Evolutionary conservation across 2,888 invertebrate species (phyloP), one percentile per base, ranked within the genome.

Genomic region (Scaptomyza flava): DNA sequence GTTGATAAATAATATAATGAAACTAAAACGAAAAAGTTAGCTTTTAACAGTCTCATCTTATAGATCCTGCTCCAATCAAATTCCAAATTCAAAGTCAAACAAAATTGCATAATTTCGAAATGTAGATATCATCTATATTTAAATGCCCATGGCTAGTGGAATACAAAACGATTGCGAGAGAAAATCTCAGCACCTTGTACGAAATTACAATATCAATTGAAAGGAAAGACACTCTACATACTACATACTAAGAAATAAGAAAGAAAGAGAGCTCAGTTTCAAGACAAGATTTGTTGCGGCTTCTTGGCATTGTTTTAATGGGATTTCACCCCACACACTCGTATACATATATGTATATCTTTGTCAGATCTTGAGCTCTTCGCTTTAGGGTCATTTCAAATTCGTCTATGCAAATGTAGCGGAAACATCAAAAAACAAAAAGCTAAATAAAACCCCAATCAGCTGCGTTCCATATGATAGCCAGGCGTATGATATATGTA

Each of bases 321-420:
- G 48, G 31, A 34, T 23, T 33, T 48, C 51, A 59, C 17, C 36
- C 8, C 9, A 41, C 8, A 17, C 1, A 17, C 17, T 17, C 17
- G 23, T 6, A 30, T 14, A 23, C 52, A 38, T 48, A 20, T 31
- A 45, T 20, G 7, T 42, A 34, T 54, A 41, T 58, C 36, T 48
- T 47, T 31, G 31, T 33, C 43, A 41, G 36, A 66, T 61, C 46
- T 58, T 30, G 31, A 27, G 30, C 36, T 41, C 72, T 57, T 52
- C 23, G 42, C 38, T 20, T 20, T 20, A 33, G 41, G 30, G n/a
- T 38, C 53, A 62, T 59, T 58, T 67, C 36, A 63, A 69, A 74
- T 73, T 74, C 69, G 77, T 27, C 77, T 85, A 82, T 82, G 82
- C 83, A 85, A 82, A 82, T 82, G 86, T 85, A 77, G 88, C 82